Base-by-base conservation (phyloP, 2,797 vertebrate genomes). In the Tamandua tetradactyla region DNA sequence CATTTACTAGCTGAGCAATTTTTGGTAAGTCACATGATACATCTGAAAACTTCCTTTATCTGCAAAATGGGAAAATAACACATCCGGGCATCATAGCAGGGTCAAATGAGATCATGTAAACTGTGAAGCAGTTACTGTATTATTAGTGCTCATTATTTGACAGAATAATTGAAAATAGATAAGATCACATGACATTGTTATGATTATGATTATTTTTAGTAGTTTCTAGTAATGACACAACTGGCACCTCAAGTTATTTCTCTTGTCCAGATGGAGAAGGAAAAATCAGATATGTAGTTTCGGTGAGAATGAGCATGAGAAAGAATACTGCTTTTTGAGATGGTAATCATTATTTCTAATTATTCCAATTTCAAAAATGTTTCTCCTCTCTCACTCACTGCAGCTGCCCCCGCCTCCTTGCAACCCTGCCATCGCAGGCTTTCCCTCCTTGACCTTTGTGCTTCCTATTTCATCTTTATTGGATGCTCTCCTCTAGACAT, bases 231-330 rank as follows among this genome's bases (percentile, higher is more conserved):
- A 71, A 35, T 61, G 71, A 80, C n/a, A 90, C 30, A 59, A 5
- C 37, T 78, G 68, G 22, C 47, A 37, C 20, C 37, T 86, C 40
- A 69, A 85, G n/a, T 59, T 23, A 66, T n/a, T 42, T 49, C 37
- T 78, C 14, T 93, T 87, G 71, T 79, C 57, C 80, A 66, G 23
- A 55, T 20, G 40, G 3, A 71, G 59, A 76, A 69, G 55, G 59
- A 68, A 61, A 64, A 91, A 32, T 66, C 35, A 95, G 52, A 91
- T 94, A 79, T 2, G 3, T 93, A 59, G 47, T 57, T 86, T 42
- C 47, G 55, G 27, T 87, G 74, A 85, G 49, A 85, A 79, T 94
- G n/a, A 40, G 37, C 18, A 10, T 83, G 57, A 92, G 72, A 74
- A 84, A 90, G 52, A 91, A 82, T 14, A n/a, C 27, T 57, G 1